Conservation (phyloP, 2,888 invertebrate genomes). For the Dendrolimus houi region DNA sequence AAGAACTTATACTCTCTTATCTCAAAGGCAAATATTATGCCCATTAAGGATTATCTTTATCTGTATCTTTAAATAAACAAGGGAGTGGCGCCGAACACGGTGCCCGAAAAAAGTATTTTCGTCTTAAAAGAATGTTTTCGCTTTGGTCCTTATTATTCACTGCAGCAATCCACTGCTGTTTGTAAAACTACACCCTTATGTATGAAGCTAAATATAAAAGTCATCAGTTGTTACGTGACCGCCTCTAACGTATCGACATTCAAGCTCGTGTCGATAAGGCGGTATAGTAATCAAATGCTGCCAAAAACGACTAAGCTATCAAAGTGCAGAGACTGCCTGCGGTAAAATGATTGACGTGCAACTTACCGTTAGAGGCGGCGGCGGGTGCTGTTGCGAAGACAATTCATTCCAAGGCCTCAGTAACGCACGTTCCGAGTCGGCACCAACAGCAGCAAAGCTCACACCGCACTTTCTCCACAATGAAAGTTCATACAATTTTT, state of each 20-base stretch:
- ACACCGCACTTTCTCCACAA: slow-evolving; percentile 71
- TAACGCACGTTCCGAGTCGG: slow-evolving; percentile 56
- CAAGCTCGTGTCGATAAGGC: slow-evolving; percentile 19
- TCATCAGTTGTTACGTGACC: background rate
- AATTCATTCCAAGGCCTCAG: slow-evolving; percentile 58
- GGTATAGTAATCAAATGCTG: slow-evolving; percentile 37
- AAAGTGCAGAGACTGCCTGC: slow-evolving; percentile 37
- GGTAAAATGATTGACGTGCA: slow-evolving; percentile 35
- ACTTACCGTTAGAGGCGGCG: slow-evolving; percentile 52
- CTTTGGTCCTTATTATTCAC: no score
- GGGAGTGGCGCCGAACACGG: slow-evolving; percentile 22
- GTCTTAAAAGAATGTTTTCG: background rate
- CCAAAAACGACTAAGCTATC: slow-evolving; percentile 54
- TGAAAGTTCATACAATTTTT: slow-evolving; percentile 73
- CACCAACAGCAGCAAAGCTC: slow-evolving; percentile 57
- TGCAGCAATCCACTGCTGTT: no score
- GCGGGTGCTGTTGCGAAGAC: slow-evolving; percentile 47
- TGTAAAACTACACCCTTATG: no score
- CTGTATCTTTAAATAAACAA: slow-evolving; percentile 38
- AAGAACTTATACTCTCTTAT: slow-evolving; percentile 9
- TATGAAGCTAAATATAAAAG: background rate
- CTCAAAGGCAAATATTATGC: slow-evolving; percentile 34
- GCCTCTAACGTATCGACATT: slow-evolving; percentile 10
- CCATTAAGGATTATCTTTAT: slow-evolving; percentile 28
- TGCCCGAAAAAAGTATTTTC: slow-evolving; percentile 25